These are phyloP conservation scores for Limulus polyphemus DNA, from an alignment of 2,888 invertebrate species.

Conservation along the genomic window DNA sequence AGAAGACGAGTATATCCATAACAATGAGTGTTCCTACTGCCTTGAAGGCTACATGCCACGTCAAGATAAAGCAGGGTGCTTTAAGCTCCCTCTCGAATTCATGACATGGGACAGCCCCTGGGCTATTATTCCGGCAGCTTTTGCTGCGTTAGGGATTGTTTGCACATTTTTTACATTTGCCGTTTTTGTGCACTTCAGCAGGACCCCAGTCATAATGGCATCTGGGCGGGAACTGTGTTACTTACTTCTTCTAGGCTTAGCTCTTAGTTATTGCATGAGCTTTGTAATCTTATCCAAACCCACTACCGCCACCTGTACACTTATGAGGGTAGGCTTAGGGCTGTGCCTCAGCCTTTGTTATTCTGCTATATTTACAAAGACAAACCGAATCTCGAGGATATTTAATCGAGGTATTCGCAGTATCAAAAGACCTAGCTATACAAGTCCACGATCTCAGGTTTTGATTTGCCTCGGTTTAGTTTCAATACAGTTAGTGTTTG, in stretches of 20 bases:
- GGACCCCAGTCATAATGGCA: conserved; percentile 61
- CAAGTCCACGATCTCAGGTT: conserved; percentile 60
- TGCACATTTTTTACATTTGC: conserved; percentile 49
- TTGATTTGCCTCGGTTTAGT: conserved; percentile 54
- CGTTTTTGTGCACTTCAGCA: conserved; percentile 49
- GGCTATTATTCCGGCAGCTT: conserved; percentile 51
- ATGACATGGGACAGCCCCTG: conserved; percentile 52
- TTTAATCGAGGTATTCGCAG: conserved; percentile 56
- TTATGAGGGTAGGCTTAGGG: conserved; percentile 53
- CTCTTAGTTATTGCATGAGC: conserved; percentile 56
- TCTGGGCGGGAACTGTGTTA: conserved; percentile 64
- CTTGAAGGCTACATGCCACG: conserved; percentile 40
- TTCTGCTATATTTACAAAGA: conserved; percentile 60
- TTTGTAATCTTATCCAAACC: conserved; percentile 57
- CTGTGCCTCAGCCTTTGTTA: conserved; percentile 60
- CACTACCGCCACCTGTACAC: conserved; percentile 50
- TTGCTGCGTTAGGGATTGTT: conserved; percentile 49
- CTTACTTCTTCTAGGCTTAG: conserved; percentile 55
- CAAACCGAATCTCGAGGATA: conserved; percentile 58
- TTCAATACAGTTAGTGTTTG: conserved; percentile 53
- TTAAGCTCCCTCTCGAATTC: conserved; percentile 46
- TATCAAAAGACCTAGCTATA: conserved; percentile 57
- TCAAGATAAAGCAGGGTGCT: conserved; percentile 40
- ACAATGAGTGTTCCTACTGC: conserved; percentile 49
- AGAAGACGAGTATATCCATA: conserved; percentile 48